phyloP scores from a whole-genome alignment of 2,888 invertebrate species.

The Acanthosoma haemorrhoidale region DNA sequence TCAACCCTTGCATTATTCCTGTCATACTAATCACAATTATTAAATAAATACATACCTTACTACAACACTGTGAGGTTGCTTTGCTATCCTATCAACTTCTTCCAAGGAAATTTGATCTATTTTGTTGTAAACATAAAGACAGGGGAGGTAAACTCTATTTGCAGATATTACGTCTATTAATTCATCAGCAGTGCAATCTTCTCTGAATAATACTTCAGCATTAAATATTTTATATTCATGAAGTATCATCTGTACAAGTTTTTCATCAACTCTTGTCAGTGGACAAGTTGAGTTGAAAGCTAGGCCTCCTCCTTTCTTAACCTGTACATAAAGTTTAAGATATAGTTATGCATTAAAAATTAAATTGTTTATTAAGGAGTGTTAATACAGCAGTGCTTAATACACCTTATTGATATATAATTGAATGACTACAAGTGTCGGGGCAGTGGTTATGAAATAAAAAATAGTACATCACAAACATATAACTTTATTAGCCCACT shows the following conservation, averaged over 20 bases:
- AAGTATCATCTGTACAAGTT: constrained; percentile 94
- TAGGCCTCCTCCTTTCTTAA: constrained; percentile 92
- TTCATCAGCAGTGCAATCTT: constrained; percentile 93
- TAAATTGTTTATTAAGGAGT: too few relatives aligned
- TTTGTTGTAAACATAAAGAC: constrained; percentile 98
- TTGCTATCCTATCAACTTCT: constrained; percentile 91
- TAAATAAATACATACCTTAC: constrained; percentile 64
- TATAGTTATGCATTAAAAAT: too few relatives aligned
- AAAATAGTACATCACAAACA: too few relatives aligned
- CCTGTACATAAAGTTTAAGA: constrained; percentile 49
- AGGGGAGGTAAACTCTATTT: constrained; percentile 92
- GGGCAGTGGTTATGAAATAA: too few relatives aligned
- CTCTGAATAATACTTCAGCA: constrained; percentile 88
- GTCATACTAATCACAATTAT: too few relatives aligned
- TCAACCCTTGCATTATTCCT: too few relatives aligned
- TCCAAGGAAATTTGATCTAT: constrained; percentile 99
- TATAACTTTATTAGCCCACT: too few relatives aligned
- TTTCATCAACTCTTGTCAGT: constrained; percentile 88
- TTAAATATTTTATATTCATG: constrained; percentile 98
- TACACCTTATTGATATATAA: too few relatives aligned
- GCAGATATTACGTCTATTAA: constrained; percentile 96
- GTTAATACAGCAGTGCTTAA: too few relatives aligned
- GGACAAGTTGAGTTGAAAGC: constrained; percentile 95
- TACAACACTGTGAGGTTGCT: constrained; percentile 80
- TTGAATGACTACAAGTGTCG: too few relatives aligned